Evolutionary conservation across 2,888 invertebrate genomes (phyloP), one percentile per base, ranked within the genome.

Genomic region (Chorisops tibialis): DNA sequence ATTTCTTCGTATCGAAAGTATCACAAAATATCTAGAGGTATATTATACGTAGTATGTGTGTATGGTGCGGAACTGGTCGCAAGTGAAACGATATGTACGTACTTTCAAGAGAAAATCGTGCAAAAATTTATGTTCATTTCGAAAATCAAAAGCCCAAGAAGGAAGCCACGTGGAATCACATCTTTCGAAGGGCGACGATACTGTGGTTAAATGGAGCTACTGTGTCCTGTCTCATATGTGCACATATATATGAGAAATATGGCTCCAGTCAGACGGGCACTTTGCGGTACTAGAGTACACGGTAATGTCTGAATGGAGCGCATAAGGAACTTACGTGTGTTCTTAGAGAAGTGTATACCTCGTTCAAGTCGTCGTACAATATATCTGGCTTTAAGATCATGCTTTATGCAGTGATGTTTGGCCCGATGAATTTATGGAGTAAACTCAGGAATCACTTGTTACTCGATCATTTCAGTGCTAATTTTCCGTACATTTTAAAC

Each of bases 201-300:
- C 24, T 22, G 45, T 24, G 22, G 18, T 43, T 9, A 24, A 22
- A 30, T 21, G 41, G 21, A 41, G 22, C 45, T 43, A 30, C 56
- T 43, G 18, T 45, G 56, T 30, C 24, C 45, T 56, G 43, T 43
- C 56, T 56, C 43, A 43, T 43, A 30, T 41, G 22, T 43, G 30
- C 45, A 43, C 43, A 35, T 58, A n/a, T n/a, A 51, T 41, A 22
- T 50, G 30, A 63, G 50, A 24, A 51, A 45, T 45, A 37, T 50
- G 63, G 63, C 63, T 63, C 63, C 63, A 63, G 63, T 58, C 63
- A 61, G 63, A 58, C 63, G 63, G 63, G 63, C 63, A 61, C 58
- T 63, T 63, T 63, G 56, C 56, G 56, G 56, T 61, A 56, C 56
- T 63, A 59, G 50, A 52, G 11, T 56, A 38, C 45, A 56, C 56